Evolutionary conservation across 2,797 vertebrate genomes (phyloP), one percentile per base, ranked within the genome.

Genomic region (Phaenicophaeus curvirostris): DNA sequence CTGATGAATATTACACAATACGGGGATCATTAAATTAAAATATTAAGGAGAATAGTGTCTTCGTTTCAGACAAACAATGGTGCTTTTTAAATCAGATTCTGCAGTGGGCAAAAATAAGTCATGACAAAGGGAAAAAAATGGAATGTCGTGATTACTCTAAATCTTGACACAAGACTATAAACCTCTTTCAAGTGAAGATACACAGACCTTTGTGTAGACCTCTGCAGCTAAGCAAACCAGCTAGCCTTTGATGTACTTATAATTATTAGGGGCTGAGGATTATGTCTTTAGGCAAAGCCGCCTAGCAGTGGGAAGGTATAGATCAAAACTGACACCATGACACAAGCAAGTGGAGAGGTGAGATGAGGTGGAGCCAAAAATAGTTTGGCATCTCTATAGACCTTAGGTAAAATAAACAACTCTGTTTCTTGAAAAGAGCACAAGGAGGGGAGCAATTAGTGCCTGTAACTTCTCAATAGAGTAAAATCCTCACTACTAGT

Each of bases 281-380:
- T 96, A 93, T 96, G 74, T 97, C 97, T 97, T 97, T 94, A 97
- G 97, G 97, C 95, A 96, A 97, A 96, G 86, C 89, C 95, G 94
- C 94, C 95, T 88, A 96, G 75, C 87, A 88, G 91, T 95, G 95
- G 96, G 94, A 97, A 98, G 87, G 93, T 95, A 89, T 27, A 97
- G 96, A 97, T 97, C 94, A 97, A 97, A 98, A 96, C 89, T 97
- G 97, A 97, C 94, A 97, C 85, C 73, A 79, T 78, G 91, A 95
- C 96, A 96, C 90, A 89, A 82, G 94, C 75, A 93, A 97, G 71
- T 4, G 8, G 84, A 86, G 86, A 95, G 50, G 94, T 93, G 93
- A 90, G 83, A 76, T 94, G 90, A 96, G 92, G 74, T 78, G 85
- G 73, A 96, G 94, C 75, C 95, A 93, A 95, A 96, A 96, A 55